These are phyloP conservation scores for Holacanthella duospinosa DNA, from an alignment of 2,888 invertebrate genomes.

Conservation along the genomic window DNA sequence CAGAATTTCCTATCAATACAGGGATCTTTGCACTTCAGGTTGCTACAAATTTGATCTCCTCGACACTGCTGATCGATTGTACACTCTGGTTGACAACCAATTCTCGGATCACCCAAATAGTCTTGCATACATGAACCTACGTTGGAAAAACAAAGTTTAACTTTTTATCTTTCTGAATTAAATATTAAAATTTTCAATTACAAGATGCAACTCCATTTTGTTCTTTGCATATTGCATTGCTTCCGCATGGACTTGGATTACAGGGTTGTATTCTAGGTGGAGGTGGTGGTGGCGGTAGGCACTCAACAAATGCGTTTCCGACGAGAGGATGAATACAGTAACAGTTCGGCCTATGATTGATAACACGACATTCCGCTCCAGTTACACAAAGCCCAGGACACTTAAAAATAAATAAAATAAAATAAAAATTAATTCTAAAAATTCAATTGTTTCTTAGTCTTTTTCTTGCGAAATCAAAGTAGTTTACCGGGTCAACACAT, in stretches of 20 bases:
- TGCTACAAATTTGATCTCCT: conserved; percentile 67
- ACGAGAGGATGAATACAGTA: conserved; percentile 56
- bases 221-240: conserved; percentile 65
- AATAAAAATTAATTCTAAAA: background rate
- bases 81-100: conserved; percentile 71
- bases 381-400: conserved; percentile 64
- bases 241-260: conserved; percentile 41
- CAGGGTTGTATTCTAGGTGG: conserved; percentile 38
- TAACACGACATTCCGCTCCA: conserved; percentile 59
- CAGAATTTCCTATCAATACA: conserved; percentile 45
- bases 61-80: conserved; percentile 75
- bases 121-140: conserved; percentile 68
- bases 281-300: conserved; percentile 40
- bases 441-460: background rate
- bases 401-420: background rate
- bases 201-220: conserved; percentile 57
- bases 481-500: conserved; percentile 47
- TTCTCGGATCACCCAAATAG: conserved; percentile 65
- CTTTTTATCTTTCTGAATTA: background rate
- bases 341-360: conserved; percentile 64
- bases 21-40: conserved; percentile 56
- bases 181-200: background rate
- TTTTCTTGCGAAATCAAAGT: background rate
- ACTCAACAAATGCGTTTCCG: conserved; percentile 48
- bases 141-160: too few species aligned